Base-by-base conservation (phyloP, 2,113 vertebrate genomes). In the Macquaria ambigua region DNA sequence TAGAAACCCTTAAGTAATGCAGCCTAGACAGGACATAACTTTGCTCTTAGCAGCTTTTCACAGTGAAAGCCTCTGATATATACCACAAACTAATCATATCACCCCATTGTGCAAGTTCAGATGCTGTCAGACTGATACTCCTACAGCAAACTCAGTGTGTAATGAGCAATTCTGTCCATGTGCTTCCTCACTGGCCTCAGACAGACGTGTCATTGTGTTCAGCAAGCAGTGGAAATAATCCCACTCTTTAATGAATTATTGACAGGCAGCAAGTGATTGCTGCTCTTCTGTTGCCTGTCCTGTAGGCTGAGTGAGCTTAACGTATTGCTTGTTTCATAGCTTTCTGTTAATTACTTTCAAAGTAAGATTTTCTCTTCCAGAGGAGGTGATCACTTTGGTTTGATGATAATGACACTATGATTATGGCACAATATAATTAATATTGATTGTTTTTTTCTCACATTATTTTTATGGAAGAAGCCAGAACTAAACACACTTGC, bases 21-120 rank as follows among this genome's bases (percentile, higher is more conserved):
- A 31, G 81, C 59, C 48, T 50, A 43, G 91, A 85, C 77, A 77
- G 74, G 59, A 91, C 91, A 92, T 63, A 87, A 91, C 90, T 92
- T 93, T 93, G 92, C 92, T 92, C 71, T 94, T 88, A 85, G 56
- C 64, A 52, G 67, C 82, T 79, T 89, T 79, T 64, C 10, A 74
- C 25, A 77, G 56, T 48, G 39, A 76, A 69, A 82, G 56, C 67
- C 14, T 92, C 71, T 77, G 39, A 79, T 79, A 69, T 64, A 86
- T 69, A 75, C 74, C 31, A 77, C 53, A 74, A 89, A 77, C 68
- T 74, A 78, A 85, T 90, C 43, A 79, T 77, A 83, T 86, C 77
- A 67, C 41, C 34, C 50, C 46, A 83, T 70, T 81, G 73, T 82
- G 68, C 59, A 28, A 64, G 76, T 62, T 68, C 68, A 28, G 84